Percentiles rank a stretch among this genome's conserved stretches.
Conservation (phyloP, 2,888 invertebrate species). For the Drosophila tanythrix region DNA sequence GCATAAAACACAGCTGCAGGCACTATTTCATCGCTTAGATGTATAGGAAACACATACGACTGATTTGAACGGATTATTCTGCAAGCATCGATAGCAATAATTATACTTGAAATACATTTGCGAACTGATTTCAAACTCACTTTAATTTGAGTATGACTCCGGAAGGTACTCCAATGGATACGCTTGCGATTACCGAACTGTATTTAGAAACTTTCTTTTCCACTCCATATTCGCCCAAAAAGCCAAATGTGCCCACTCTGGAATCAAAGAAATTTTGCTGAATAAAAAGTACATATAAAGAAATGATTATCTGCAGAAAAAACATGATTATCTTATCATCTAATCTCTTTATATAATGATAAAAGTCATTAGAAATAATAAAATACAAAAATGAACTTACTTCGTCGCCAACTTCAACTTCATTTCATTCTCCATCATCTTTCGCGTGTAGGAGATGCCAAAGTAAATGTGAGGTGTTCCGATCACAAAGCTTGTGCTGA, state of each 20-base stretch:
- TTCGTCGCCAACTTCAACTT: slow-evolving; percentile 91
- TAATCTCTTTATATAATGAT: not conserved
- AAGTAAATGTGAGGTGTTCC: slow-evolving; percentile 93
- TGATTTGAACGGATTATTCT: slow-evolving; percentile 95
- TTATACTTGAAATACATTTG: not conserved
- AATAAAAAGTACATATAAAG: not conserved
- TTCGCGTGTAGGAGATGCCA: slow-evolving; percentile 91
- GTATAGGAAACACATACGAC: slow-evolving; percentile 94
- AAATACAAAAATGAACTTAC: slow-evolving; percentile 86
- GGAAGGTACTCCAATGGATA: slow-evolving; percentile 93
- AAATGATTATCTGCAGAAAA: not conserved
- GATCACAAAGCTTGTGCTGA: slow-evolving; percentile 91
- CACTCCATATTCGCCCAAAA: slow-evolving; percentile 94
- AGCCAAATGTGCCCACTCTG: slow-evolving; percentile 94
- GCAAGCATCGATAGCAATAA: slow-evolving; percentile 51
- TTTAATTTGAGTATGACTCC: slow-evolving; percentile 95
- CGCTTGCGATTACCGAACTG: slow-evolving; percentile 93
- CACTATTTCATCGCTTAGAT: slow-evolving; percentile 94
- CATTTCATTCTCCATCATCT: slow-evolving; percentile 91
- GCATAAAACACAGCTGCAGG: slow-evolving; percentile 97
- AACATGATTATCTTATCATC: not conserved
- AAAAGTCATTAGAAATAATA: not conserved
- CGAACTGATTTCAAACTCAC: slow-evolving; percentile 85
- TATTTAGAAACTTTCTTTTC: slow-evolving; percentile 97
- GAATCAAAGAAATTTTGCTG: slow-evolving; percentile 48